Evolutionary conservation across 2,113 vertebrate genomes (phyloP), one percentile per base, ranked within the genome.

Genomic region (Platichthys flesus): DNA sequence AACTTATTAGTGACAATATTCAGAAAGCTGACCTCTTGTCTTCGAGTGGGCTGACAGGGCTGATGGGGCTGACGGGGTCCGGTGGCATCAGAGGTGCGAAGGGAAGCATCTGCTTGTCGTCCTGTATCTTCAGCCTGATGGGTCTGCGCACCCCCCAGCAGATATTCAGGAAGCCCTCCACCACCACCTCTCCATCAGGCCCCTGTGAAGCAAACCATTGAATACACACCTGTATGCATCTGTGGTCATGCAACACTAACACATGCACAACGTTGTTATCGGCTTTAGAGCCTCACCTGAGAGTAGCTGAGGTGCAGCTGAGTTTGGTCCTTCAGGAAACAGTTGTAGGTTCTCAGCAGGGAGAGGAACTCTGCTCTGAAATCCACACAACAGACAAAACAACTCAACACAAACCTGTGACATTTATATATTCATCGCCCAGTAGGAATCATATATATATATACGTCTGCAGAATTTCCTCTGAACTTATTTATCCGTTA

Each of bases 61-160:
- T 94, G 79, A 91, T 79, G 14, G 94, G 88, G 18, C 86, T 93
- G 75, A 74, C 67, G 0, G 82, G 87, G 24, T 95, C 94, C 5
- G 93, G 74, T 20, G 94, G 82, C 45, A 89, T 89, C 26, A 91
- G 58, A n/a, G 81, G 83, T 55, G 86, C 74, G 49, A 94, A 90
- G 12, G 93, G 88, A 20, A 92, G 82, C 3, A 86, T 90, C 74
- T 94, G 95, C 65, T 96, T 97, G 54, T 97, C 96, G 83, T 98
- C 96, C 79, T 98, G 96, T 82, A 98, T 97, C 91, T 97, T 96
- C 15, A 99, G 87, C n/a, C 91, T 90, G 84, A 98, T 98, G 2
- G 95, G 97, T 67, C 90, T 91, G 10, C 89, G 90, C 3, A 98
- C 93, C 57, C 97, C 97, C 97, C 97, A 99, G 35, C 93, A 97